A percentile compares a stretch with the other conserved stretches of the same genome.
Evolutionary conservation across 2,888 invertebrate species (phyloP).

Genomic region (Seira sanloemensis): DNA sequence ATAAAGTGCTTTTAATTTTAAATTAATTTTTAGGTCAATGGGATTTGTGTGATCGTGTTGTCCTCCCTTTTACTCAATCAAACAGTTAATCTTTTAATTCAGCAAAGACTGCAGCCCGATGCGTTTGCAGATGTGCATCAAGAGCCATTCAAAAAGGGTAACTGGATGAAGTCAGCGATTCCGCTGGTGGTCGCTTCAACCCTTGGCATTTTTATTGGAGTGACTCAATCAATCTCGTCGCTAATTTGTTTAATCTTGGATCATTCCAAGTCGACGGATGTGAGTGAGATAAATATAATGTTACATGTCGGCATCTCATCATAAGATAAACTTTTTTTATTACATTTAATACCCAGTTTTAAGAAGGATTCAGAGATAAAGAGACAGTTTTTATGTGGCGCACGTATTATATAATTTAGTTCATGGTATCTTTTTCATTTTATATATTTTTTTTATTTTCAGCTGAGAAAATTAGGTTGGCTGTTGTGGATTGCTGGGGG

Average conservation of each 20-base stretch:
- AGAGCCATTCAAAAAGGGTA: constrained; percentile 52
- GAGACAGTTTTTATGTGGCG: too few relatives aligned
- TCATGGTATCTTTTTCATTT: neutral
- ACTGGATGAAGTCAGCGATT: constrained; percentile 61
- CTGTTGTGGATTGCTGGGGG: constrained; percentile 44
- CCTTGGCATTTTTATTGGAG: constrained; percentile 42
- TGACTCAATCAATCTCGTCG: constrained; percentile 32
- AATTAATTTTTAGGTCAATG: constrained; percentile 28
- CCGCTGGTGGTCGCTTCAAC: constrained; percentile 33
- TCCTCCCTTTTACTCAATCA: constrained; percentile 37
- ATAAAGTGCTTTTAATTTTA: neutral
- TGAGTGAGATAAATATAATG: constrained; percentile 14
- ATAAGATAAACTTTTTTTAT: too few relatives aligned
- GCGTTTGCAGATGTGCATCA: constrained; percentile 23
- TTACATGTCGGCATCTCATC: too few relatives aligned
- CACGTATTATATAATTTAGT: too few relatives aligned
- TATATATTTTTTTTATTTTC: neutral
- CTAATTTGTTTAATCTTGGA: constrained; percentile 45
- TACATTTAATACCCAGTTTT: too few relatives aligned
- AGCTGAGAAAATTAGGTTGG: constrained; percentile 50
- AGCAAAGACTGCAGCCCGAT: constrained; percentile 10
- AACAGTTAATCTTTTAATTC: constrained; percentile 15
- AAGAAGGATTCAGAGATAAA: too few relatives aligned
- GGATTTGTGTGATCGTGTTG: constrained; percentile 34
- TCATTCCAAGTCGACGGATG: constrained; percentile 32